Evolutionary conservation across 2,888 invertebrate species (phyloP).

Genomic region (Malacosoma neustria): DNA sequence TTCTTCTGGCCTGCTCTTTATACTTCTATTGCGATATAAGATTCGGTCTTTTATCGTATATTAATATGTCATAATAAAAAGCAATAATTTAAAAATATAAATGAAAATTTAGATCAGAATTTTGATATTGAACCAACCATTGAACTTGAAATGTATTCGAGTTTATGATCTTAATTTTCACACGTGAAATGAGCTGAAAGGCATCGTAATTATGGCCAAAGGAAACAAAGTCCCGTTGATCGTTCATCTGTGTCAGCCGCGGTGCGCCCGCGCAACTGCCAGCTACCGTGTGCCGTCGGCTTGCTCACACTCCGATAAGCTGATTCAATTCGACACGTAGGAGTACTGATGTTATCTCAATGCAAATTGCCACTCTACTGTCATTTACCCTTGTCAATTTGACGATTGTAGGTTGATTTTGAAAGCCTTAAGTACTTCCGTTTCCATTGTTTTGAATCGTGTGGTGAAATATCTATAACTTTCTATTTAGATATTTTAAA

Average conservation of each 20-base stretch:
- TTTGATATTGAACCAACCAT: too few relatives aligned
- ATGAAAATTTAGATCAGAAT: too few relatives aligned
- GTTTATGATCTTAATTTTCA: not conserved
- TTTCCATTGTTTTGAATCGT: constrained; percentile 22
- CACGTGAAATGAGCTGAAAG: not conserved
- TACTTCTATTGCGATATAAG: too few relatives aligned
- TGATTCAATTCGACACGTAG: constrained; percentile 41
- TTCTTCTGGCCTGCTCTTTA: too few relatives aligned
- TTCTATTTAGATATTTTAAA: constrained; percentile 33
- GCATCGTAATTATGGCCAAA: not conserved
- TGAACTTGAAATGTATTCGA: not conserved
- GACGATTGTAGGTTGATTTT: constrained; percentile 30
- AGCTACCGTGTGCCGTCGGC: constrained; percentile 33
- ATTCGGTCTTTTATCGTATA: too few relatives aligned
- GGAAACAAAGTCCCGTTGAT: constrained; percentile 1
- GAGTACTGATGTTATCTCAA: constrained; percentile 44
- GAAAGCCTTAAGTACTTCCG: constrained; percentile 33
- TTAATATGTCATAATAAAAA: too few relatives aligned
- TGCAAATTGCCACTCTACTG: constrained; percentile 42
- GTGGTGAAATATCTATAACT: constrained; percentile 19
- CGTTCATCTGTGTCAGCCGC: constrained; percentile 32
- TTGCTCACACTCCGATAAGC: constrained; percentile 17
- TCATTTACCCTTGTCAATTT: constrained; percentile 32
- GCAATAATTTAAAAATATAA: too few relatives aligned
- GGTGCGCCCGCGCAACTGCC: constrained; percentile 12